Conservation (phyloP, 35 echinoderm and acorn worm species). For the Eucidaris tribuloides region DNA sequence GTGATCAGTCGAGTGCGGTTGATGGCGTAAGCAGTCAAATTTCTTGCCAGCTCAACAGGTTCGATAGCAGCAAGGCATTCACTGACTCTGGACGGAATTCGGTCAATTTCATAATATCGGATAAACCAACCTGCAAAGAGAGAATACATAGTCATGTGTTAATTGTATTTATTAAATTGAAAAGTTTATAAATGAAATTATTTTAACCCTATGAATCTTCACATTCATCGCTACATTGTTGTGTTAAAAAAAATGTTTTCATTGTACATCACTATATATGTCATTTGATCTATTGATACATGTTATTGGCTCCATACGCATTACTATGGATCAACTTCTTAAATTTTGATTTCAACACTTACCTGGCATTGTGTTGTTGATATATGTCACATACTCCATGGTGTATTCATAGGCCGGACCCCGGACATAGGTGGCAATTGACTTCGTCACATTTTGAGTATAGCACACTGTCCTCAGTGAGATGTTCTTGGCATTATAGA, state of each 20-base stretch:
- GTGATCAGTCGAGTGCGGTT: not conserved
- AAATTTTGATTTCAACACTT: too few species aligned
- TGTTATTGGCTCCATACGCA: not conserved
- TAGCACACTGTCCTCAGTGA: not conserved
- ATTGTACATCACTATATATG: not conserved
- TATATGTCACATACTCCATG: slow-evolving; percentile 28
- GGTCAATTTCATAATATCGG: slow-evolving; percentile 70
- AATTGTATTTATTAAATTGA: too few species aligned
- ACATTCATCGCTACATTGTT: not conserved
- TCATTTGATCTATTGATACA: not conserved
- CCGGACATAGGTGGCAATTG: not conserved
- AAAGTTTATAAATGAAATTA: not conserved
- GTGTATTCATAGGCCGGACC: slow-evolving; percentile 2
- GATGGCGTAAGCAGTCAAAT: slow-evolving; percentile 3
- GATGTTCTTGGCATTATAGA: not conserved
- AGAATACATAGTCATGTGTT: too few species aligned
- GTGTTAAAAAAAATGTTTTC: not conserved
- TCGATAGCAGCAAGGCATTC: not conserved
- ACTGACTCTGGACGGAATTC: slow-evolving; percentile 45
- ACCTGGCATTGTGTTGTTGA: slow-evolving; percentile 62
- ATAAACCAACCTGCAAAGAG: slow-evolving; percentile 60
- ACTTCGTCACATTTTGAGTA: not conserved
- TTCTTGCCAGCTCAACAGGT: not conserved
- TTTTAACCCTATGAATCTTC: not conserved
- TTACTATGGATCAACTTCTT: not conserved